Percentiles rank a stretch among this genome's conserved stretches.
phyloP scores from a whole-genome alignment of 1,140 invertebrate species.

The Euwallacea fornicatus region DNA sequence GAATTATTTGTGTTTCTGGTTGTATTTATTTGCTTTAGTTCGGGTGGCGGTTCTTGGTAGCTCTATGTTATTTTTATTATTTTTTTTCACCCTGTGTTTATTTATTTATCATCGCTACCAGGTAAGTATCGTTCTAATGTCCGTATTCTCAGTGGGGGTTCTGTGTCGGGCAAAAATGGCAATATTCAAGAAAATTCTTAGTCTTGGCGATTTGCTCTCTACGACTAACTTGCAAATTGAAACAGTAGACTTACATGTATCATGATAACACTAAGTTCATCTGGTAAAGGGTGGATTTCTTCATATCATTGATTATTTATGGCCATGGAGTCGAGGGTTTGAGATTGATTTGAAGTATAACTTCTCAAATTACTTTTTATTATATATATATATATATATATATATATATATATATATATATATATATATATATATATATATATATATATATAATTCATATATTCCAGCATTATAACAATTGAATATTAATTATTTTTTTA shows the following conservation, averaged over 20 bases:
- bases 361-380: no score
- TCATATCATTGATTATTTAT: not conserved
- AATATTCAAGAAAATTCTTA: constrained; percentile 42
- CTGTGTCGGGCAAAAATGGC: constrained; percentile 36
- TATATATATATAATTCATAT: no score
- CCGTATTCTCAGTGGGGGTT: not conserved
- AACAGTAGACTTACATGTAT: constrained; percentile 17
- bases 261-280: not conserved
- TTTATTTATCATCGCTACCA: constrained; percentile 28
- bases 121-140: constrained; percentile 38
- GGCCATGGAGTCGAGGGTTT: not conserved
- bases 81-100: constrained; percentile 8
- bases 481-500: no score
- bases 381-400: no score
- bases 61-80: constrained; percentile 10
- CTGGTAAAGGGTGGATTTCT: constrained; percentile 15
- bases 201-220: constrained; percentile 39
- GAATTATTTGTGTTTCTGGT: not conserved
- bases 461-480: no score
- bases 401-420: no score
- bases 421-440: no score
- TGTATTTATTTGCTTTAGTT: constrained; percentile 23
- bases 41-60: constrained; percentile 5
- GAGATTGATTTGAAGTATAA: not conserved
- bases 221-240: constrained; percentile 12